Conservation (phyloP, 2,888 invertebrate genomes). For the Parascotia fuliginaria region DNA sequence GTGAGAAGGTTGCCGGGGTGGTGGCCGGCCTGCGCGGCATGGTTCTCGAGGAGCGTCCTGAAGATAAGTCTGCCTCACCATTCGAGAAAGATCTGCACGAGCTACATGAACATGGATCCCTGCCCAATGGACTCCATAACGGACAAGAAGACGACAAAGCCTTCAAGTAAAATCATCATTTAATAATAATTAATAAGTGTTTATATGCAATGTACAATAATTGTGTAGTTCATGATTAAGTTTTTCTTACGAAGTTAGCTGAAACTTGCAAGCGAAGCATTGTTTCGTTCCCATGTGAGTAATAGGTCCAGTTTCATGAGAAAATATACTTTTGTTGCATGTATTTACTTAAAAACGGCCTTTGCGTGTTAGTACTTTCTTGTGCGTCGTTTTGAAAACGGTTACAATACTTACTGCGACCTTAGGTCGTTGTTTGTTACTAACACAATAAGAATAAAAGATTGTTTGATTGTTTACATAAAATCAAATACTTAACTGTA, state of each 20-base stretch:
- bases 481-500: no score
- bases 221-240: not conserved
- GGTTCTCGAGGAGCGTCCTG: conserved; percentile 77
- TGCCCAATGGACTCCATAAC: conserved; percentile 86
- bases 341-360: not conserved
- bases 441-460: no score
- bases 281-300: not conserved
- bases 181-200: not conserved
- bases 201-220: not conserved
- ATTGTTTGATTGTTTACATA: no score
- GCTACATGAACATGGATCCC: conserved; percentile 75
- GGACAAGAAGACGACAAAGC: conserved; percentile 94
- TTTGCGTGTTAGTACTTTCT: not conserved
- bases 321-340: not conserved
- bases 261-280: not conserved
- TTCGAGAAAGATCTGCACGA: conserved; percentile 81
- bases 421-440: no score
- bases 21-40: conserved; percentile 77
- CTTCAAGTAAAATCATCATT: conserved; percentile 90
- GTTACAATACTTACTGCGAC: no score
- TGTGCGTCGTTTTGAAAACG: no score
- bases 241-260: not conserved
- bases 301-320: not conserved
- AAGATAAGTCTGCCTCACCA: conserved; percentile 77
- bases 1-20: conserved; percentile 75